These are phyloP conservation scores for Anarhynchus alexandrinus DNA, from an alignment of 2,113 vertebrate genomes.

Conservation along the genomic window DNA sequence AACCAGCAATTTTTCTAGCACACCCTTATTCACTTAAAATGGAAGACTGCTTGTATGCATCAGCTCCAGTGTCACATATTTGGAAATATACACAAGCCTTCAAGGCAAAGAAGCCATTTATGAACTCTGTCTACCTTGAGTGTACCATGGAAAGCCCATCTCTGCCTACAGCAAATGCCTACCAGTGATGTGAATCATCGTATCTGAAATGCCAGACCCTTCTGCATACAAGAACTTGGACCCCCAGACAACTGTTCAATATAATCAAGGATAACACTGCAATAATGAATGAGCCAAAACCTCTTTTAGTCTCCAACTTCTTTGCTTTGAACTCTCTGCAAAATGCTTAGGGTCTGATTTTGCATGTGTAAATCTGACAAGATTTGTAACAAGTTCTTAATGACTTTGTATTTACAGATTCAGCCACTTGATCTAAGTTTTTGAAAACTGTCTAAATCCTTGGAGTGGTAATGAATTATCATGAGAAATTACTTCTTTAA, in stretches of 20 bases:
- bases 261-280: background rate
- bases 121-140: background rate
- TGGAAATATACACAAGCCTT: background rate
- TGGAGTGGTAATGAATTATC: background rate
- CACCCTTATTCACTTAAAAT: background rate
- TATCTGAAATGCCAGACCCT: background rate
- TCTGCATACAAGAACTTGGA: background rate
- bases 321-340: background rate
- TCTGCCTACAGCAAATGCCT: background rate
- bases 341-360: conserved; percentile 22
- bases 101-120: background rate
- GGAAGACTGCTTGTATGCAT: background rate
- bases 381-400: conserved; percentile 5
- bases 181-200: background rate
- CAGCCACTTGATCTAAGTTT: conserved; percentile 3
- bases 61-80: background rate
- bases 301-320: background rate
- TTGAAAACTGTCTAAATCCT: conserved; percentile 27
- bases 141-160: background rate
- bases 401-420: background rate
- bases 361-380: conserved; percentile 12
- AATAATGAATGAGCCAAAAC: background rate
- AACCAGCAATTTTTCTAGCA: background rate
- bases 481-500: background rate
- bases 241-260: background rate